These are phyloP conservation scores for Proteles cristata DNA, from an alignment of 2,113 vertebrate genomes.

Conservation along the genomic window DNA sequence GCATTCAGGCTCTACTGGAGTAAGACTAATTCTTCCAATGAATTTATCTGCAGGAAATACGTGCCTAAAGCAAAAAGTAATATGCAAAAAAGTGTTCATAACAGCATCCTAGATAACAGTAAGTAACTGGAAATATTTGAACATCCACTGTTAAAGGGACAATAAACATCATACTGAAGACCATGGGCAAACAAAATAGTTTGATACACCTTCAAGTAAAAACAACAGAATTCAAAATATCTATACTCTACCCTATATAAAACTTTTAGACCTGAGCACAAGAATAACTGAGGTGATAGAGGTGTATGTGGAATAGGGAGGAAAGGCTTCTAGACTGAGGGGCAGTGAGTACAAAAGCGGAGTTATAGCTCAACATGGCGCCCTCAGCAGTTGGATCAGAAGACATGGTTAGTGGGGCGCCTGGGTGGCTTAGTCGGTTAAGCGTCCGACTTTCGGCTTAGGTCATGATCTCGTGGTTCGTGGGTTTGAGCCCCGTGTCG, in stretches of 20 bases:
- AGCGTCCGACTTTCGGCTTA: no score
- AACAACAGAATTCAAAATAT: neutral
- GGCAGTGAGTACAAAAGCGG: neutral
- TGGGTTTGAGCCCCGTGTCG: no score
- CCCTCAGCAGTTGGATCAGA: neutral
- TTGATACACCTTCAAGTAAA: neutral
- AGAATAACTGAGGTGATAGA: neutral
- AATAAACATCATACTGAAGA: neutral
- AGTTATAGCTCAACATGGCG: fast-evolving
- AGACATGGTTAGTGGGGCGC: neutral
- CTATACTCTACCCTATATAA: neutral
- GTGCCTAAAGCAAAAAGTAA: neutral
- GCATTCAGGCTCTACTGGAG: neutral
- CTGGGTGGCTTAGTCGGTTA: no score
- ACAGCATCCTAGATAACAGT: neutral
- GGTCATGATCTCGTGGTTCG: no score
- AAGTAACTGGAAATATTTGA: neutral
- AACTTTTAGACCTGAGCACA: neutral
- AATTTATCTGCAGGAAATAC: neutral
- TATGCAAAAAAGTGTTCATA: neutral
- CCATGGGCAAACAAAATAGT: neutral
- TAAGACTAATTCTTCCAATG: neutral
- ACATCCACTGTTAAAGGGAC: neutral
- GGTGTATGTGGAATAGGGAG: neutral
- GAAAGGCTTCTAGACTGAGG: neutral